A percentile compares a stretch with the other conserved stretches of the same genome.
phyloP scores from a whole-genome alignment of 2,888 invertebrate species.

The Pristionchus exspectatus region DNA sequence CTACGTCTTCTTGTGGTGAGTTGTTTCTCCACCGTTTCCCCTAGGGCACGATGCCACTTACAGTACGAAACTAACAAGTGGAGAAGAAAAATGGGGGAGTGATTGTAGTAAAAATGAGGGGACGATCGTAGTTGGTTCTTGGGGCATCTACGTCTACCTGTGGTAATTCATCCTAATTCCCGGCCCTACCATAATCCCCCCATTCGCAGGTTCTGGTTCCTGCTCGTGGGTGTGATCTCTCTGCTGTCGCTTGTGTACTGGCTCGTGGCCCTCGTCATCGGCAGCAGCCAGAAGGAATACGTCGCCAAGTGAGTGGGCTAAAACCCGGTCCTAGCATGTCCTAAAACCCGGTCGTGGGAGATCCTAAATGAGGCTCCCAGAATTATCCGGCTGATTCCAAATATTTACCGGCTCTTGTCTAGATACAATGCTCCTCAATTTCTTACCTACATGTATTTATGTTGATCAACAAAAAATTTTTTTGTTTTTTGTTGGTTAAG shows the following conservation, averaged over 20 bases:
- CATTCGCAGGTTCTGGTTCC: constrained; percentile 75
- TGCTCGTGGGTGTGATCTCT: constrained; percentile 74
- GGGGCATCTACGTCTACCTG: too few species aligned
- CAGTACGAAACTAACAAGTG: too few species aligned
- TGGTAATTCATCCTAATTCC: neutral
- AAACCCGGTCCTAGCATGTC: neutral
- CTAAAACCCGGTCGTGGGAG: neutral
- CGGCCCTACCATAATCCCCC: neutral
- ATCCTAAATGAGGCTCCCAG: too few species aligned
- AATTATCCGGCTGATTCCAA: neutral
- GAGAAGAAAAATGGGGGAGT: too few species aligned
- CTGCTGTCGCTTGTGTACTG: constrained; percentile 67
- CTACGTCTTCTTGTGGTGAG: constrained; percentile 64
- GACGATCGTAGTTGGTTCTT: too few species aligned
- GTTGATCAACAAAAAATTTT: too few species aligned
- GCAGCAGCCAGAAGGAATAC: constrained; percentile 58
- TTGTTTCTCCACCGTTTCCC: neutral
- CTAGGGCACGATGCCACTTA: too few species aligned
- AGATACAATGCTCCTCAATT: too few species aligned
- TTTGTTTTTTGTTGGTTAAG: too few species aligned
- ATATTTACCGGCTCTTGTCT: too few species aligned
- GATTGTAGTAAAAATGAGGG: too few species aligned
- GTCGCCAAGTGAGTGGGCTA: constrained; percentile 61
- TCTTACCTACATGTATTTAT: too few species aligned
- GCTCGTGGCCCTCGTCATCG: constrained; percentile 63